Percentiles rank a stretch among this genome's conserved stretches.
Evolutionary conservation across 1,140 invertebrate genomes (phyloP).

Genomic region (Solenopsis fugax): DNA sequence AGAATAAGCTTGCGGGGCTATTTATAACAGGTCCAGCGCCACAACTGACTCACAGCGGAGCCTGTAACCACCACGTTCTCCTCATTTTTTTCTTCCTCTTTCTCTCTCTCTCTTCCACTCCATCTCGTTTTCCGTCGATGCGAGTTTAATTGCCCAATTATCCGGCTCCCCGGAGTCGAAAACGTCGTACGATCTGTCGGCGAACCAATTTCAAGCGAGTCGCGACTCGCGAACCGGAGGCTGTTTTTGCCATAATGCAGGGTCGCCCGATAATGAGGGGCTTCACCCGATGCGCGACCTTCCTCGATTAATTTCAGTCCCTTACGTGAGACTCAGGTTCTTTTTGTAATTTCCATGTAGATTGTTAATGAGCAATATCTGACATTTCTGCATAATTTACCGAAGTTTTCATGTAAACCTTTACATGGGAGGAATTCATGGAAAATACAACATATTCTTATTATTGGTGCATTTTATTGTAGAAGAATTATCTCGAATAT

Average conservation of each 20-base stretch:
- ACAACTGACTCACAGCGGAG: slow-evolving; percentile 76
- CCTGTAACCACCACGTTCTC: neutral
- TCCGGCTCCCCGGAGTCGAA: slow-evolving; percentile 64
- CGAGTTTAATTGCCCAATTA: slow-evolving; percentile 72
- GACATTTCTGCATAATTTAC: neutral
- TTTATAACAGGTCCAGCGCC: slow-evolving; percentile 77
- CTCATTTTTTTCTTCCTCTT: slow-evolving; percentile 11
- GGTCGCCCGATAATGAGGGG: slow-evolving; percentile 47
- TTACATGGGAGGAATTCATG: neutral
- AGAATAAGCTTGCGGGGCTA: slow-evolving; percentile 76
- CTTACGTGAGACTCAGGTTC: neutral
- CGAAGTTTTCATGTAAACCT: neutral
- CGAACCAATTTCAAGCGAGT: slow-evolving; percentile 76
- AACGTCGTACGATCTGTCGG: slow-evolving; percentile 69
- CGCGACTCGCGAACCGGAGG: slow-evolving; percentile 31
- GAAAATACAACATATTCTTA: slow-evolving; percentile 1
- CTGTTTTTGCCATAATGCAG: slow-evolving; percentile 40
- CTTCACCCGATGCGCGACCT: slow-evolving; percentile 46
- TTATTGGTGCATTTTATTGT: neutral
- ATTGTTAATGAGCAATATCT: slow-evolving; percentile 2
- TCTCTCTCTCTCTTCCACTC: neutral
- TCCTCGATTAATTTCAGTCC: slow-evolving; percentile 44
- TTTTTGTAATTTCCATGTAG: neutral
- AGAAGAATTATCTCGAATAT: neutral
- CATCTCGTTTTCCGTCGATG: slow-evolving; percentile 55